These are phyloP conservation scores for Agrotis clavis DNA, from an alignment of 2,888 invertebrate genomes.

Conservation along the genomic window DNA sequence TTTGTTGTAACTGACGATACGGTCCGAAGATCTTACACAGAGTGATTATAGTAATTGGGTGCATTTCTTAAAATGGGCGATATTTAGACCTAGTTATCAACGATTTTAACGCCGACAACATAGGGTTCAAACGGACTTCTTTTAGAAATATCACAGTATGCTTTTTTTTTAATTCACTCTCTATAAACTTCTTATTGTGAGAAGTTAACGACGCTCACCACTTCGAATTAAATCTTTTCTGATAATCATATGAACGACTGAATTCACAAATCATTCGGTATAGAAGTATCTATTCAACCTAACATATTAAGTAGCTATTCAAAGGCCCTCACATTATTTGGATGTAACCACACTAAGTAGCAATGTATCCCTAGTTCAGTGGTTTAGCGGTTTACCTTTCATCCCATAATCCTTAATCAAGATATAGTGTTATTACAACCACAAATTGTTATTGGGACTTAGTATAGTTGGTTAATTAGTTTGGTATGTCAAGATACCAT, in stretches of 20 bases:
- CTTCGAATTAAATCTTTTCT: too few species aligned
- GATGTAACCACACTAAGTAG: neutral
- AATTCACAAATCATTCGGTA: too few species aligned
- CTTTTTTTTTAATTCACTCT: too few species aligned
- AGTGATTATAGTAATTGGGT: neutral
- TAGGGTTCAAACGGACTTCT: too few species aligned
- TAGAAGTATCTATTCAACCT: neutral
- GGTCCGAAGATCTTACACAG: neutral
- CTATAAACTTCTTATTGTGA: too few species aligned
- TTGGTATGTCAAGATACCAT: too few species aligned
- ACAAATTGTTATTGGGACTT: neutral
- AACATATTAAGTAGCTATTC: neutral
- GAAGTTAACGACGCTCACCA: too few species aligned
- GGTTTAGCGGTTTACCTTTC: constrained; percentile 8
- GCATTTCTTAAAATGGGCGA: too few species aligned
- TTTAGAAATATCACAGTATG: too few species aligned
- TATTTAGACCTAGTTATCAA: too few species aligned
- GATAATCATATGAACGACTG: too few species aligned
- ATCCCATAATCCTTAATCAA: constrained; percentile 25
- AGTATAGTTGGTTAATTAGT: neutral
- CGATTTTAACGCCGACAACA: too few species aligned
- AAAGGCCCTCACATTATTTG: constrained; percentile 8
- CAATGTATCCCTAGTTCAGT: constrained; percentile 19
- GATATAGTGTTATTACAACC: constrained; percentile 4
- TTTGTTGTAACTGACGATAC: neutral